Conservation (phyloP, 2,113 vertebrate species). For the Bagarius yarrelli region DNA sequence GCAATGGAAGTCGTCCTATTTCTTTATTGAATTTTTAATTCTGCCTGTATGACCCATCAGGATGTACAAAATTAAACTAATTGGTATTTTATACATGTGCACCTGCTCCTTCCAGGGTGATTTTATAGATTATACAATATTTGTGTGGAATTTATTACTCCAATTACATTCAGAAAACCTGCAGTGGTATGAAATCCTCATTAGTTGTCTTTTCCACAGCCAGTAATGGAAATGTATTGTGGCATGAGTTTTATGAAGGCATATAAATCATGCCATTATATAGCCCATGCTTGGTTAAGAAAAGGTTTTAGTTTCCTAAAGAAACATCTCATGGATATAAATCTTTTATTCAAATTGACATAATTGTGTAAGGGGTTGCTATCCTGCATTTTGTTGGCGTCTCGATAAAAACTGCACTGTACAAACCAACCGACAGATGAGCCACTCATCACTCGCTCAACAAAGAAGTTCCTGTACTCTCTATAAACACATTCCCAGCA, state of each 20-base stretch:
- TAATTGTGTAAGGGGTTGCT: not conserved
- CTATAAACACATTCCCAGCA: not conserved
- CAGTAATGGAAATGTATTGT: not conserved
- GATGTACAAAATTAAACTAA: not conserved
- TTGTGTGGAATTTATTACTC: not conserved
- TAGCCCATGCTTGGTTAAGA: not conserved
- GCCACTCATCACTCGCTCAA: conserved; percentile 5
- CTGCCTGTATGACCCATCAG: not conserved
- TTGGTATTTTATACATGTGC: not conserved
- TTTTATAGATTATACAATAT: not conserved
- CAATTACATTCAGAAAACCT: not conserved
- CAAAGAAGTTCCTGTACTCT: not conserved
- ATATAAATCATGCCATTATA: not conserved
- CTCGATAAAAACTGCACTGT: not conserved
- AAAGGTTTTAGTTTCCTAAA: not conserved
- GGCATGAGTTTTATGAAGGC: not conserved
- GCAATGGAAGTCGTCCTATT: not conserved
- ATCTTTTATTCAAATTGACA: not conserved
- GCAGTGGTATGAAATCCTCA: not conserved
- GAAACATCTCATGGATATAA: not conserved
- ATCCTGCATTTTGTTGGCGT: not conserved
- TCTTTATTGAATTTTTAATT: not conserved
- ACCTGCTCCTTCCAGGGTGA: not conserved
- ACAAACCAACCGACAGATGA: not conserved
- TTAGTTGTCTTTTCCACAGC: not conserved